Evolutionary conservation across 2,113 vertebrate species (phyloP).

Genomic region (Ceratotherium simum): DNA sequence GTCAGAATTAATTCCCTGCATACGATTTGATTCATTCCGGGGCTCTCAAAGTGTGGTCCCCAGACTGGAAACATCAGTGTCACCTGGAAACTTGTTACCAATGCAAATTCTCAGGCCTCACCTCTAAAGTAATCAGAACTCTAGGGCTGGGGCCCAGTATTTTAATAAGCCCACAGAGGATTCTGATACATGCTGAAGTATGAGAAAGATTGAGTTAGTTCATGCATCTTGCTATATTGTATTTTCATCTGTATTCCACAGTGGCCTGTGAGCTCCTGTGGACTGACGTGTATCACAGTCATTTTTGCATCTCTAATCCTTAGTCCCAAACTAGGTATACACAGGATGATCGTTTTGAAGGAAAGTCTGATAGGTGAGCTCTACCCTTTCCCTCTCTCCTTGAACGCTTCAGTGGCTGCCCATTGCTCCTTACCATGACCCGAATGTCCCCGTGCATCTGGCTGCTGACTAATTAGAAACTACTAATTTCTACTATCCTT

Average conservation of each 20-base stretch:
- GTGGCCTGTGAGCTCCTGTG: background rate
- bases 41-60: background rate
- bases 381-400: background rate
- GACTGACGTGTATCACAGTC: no score
- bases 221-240: rapidly evolving
- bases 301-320: background rate
- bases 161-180: background rate
- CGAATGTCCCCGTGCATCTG: background rate
- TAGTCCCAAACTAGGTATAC: background rate
- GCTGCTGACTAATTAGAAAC: background rate
- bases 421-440: background rate
- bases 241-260: background rate
- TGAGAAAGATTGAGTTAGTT: background rate
- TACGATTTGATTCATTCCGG: background rate
- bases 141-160: no score
- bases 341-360: background rate
- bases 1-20: background rate
- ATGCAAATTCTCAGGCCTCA: background rate
- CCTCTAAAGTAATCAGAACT: background rate
- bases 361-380: background rate
- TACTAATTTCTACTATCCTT: background rate
- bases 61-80: background rate
- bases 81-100: background rate
- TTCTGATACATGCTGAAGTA: rapidly evolving
- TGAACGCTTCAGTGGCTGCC: background rate